A percentile compares a stretch with the other conserved stretches of the same genome.
These are phyloP conservation scores for Tupiocoris notatus DNA, from an alignment of 2,888 invertebrate genomes.

Conservation along the genomic window DNA sequence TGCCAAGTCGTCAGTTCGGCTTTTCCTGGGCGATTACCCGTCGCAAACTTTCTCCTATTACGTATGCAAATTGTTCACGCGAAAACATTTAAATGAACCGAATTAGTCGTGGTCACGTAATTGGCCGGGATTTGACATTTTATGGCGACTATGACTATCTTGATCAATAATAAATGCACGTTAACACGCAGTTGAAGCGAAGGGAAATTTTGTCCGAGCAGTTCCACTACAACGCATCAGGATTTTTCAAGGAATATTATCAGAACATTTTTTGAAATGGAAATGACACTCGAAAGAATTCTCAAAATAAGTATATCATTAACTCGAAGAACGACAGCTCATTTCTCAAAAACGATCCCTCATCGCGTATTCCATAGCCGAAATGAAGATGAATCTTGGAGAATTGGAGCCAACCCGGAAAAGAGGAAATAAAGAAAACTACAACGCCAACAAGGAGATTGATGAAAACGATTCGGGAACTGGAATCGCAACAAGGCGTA, in stretches of 20 bases:
- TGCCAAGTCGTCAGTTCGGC: not conserved
- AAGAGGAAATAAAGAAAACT: too few relatives aligned
- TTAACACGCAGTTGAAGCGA: not conserved
- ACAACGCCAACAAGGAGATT: too few relatives aligned
- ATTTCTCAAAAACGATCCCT: too few relatives aligned
- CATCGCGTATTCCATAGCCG: too few relatives aligned
- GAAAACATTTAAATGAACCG: not conserved
- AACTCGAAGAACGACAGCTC: too few relatives aligned
- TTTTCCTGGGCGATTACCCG: not conserved
- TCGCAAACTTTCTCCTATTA: not conserved
- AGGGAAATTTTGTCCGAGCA: not conserved
- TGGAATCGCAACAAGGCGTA: slow-evolving; percentile 34
- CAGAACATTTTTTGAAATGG: too few relatives aligned
- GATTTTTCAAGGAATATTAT: too few relatives aligned
- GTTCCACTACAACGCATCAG: too few relatives aligned
- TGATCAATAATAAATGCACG: not conserved
- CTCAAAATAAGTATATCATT: too few relatives aligned
- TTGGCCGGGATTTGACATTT: not conserved
- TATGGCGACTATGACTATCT: not conserved
- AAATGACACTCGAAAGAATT: too few relatives aligned
- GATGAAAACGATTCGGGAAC: slow-evolving; percentile 27
- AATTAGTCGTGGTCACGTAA: not conserved
- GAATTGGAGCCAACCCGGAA: too few relatives aligned
- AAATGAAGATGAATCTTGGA: too few relatives aligned
- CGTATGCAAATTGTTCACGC: not conserved